phyloP scores from a whole-genome alignment of 2,113 vertebrate species.

The Calyptomena viridis region DNA sequence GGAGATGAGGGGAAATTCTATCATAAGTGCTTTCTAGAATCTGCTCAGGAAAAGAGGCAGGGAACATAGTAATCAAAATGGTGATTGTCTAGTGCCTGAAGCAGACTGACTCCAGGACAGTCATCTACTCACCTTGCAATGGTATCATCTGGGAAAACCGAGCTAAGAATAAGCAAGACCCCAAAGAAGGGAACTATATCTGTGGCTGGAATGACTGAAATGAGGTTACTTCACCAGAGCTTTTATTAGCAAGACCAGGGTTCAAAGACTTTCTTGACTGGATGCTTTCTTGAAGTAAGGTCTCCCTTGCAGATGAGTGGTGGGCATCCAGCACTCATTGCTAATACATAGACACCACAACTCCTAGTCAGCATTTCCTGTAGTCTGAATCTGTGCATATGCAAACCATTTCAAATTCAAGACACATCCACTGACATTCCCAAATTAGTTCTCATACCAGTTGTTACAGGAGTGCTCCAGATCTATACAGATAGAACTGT shows the following conservation, averaged over 20 bases:
- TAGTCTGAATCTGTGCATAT: not conserved
- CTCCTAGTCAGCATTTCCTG: not conserved
- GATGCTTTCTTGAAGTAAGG: not conserved
- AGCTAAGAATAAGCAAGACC: not conserved
- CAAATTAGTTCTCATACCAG: not conserved
- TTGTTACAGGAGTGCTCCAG: not conserved
- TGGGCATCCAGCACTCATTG: not conserved
- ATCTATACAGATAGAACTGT: not conserved
- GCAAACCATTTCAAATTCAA: not conserved
- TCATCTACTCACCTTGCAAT: not conserved
- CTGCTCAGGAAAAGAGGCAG: not conserved
- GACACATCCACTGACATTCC: not conserved
- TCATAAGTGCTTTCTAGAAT: not conserved
- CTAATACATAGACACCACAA: fast-evolving
- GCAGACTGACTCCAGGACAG: not conserved
- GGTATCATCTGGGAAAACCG: not conserved
- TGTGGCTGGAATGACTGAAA: not conserved
- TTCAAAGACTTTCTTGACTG: not conserved
- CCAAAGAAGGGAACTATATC: not conserved
- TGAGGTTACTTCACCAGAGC: not conserved
- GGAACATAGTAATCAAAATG: not conserved
- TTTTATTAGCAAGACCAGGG: not conserved
- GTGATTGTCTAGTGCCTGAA: not conserved
- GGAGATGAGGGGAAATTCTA: not conserved
- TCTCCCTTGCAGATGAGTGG: not conserved